Conservation (phyloP, 1,140 invertebrate genomes). For the Cotesia chilonis region DNA sequence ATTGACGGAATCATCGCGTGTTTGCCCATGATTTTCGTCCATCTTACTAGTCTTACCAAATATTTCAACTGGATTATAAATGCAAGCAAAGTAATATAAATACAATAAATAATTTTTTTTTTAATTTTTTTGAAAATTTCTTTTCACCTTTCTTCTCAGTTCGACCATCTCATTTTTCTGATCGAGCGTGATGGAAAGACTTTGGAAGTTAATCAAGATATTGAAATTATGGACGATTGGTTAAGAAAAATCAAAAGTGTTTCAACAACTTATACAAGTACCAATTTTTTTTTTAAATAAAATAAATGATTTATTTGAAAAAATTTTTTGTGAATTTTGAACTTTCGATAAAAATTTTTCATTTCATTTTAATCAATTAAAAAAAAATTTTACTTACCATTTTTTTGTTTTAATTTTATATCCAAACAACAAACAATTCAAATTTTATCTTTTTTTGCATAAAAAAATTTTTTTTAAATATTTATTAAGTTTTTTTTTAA, state of each 20-base stretch:
- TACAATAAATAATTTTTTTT: neutral
- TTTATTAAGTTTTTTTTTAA: neutral
- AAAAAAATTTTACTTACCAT: too few relatives aligned
- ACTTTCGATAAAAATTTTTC: too few relatives aligned
- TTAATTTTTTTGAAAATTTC: neutral
- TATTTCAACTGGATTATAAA: slow-evolving; percentile 25
- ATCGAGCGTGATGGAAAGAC: slow-evolving; percentile 20
- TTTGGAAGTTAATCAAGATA: slow-evolving; percentile 6
- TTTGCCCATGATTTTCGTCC: slow-evolving; percentile 3
- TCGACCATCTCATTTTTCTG: neutral
- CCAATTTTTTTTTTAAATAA: neutral
- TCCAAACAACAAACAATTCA: too few relatives aligned
- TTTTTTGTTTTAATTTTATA: too few relatives aligned
- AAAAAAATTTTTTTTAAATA: too few relatives aligned
- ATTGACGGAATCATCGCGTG: slow-evolving; percentile 23
- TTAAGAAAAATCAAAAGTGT: neutral
- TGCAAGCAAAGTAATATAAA: slow-evolving; percentile 11
- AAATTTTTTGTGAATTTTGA: too few relatives aligned
- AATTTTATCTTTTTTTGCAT: too few relatives aligned
- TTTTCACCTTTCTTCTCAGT: neutral
- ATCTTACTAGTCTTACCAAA: slow-evolving; percentile 8
- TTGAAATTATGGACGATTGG: slow-evolving; percentile 1
- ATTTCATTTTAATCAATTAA: too few relatives aligned
- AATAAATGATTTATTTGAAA: too few relatives aligned
- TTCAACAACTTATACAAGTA: slow-evolving; percentile 19